Base-by-base conservation (phyloP, 2,113 vertebrate genomes). In the Neoarius graeffei region DNA sequence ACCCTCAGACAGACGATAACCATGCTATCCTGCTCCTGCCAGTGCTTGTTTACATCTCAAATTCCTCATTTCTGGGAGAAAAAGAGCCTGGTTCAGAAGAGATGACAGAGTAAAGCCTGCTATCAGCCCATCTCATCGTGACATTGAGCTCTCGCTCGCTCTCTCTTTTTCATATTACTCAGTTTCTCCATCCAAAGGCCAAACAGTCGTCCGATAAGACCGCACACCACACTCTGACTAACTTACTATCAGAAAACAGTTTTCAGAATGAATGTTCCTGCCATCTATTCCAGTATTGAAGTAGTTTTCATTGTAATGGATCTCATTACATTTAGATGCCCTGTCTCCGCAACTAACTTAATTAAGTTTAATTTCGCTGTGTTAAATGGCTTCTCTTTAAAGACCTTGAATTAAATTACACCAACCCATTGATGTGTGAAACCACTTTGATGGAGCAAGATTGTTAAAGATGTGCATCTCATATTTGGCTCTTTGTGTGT, bases 291-390 rank as follows among this genome's bases (percentile, higher is more conserved):
- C 56, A 42, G 35, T 86, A 84, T 69, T 77, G 59, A 35, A 86
- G 23, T 66, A 7, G 48, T 62, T 74, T 85, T 84, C 52, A 85
- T 85, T 8, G 64, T 76, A 50, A 76, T 86, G 77, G 74, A 48
- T 92, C 86, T 90, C 87, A 90, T 93, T 91, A 84, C 35, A 20
- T 91, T 91, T n/a, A 89, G 89, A 87, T 56, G 67, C 69, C 52
- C 71, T 88, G 56, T 67, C 57, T 17, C 57, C 85, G 81, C 79
- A 87, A 76, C 54, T 74, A 25, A 76, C 52, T 64, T 89, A 86
- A 88, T 91, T 89, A 86, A 85, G 74, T 93, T 91, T 91, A 76
- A 88, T 89, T 88, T 67, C 86, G 76, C 64, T 64, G 80, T 56
- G 76, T 77, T 87, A 56, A 91, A 91, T 80, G 17, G 84, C 83